These are phyloP conservation scores for Popillia japonica DNA, from an alignment of 1,140 invertebrate species.

Conservation along the genomic window DNA sequence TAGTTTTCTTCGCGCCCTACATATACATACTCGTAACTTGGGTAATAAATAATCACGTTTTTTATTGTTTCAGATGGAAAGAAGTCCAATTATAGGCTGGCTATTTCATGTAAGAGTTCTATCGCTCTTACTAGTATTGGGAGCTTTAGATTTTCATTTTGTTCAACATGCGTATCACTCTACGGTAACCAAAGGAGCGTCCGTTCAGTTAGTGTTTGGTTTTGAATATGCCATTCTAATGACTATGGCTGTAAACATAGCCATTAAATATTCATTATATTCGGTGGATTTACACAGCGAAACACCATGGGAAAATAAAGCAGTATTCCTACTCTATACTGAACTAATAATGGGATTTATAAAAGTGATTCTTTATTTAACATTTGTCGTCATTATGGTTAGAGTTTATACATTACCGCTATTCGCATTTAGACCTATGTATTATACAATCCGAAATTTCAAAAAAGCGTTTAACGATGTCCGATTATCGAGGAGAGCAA, in stretches of 20 bases:
- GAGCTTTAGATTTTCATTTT: constrained; percentile 86
- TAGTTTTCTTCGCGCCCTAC: too few species aligned
- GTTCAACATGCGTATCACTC: constrained; percentile 94
- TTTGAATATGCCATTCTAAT: constrained; percentile 99
- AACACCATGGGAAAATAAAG: constrained; percentile 99
- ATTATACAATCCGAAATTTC: constrained; percentile 96
- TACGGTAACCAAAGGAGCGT: constrained; percentile 93
- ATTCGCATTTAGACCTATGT: constrained; percentile 99
- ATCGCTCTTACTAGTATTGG: constrained; percentile 83
- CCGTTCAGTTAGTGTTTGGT: constrained; percentile 98
- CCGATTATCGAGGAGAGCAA: constrained; percentile 94
- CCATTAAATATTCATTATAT: constrained; percentile 95
- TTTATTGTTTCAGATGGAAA: constrained; percentile 87
- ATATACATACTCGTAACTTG: too few species aligned
- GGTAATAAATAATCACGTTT: background rate
- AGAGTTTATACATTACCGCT: constrained; percentile 94
- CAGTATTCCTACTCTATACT: constrained; percentile 95
- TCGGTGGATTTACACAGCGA: constrained; percentile 93
- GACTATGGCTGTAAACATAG: constrained; percentile 92
- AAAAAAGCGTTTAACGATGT: constrained; percentile 99
- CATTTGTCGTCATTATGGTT: constrained; percentile 97
- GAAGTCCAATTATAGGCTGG: constrained; percentile 95
- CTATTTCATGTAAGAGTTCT: constrained; percentile 94
- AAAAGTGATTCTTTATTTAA: constrained; percentile 91
- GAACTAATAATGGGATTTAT: constrained; percentile 93